A percentile compares a stretch with the other conserved stretches of the same genome.
These are phyloP conservation scores for Drosophila nr. perissopoda DNA, from an alignment of 2,888 invertebrate species.

Conservation along the genomic window DNA sequence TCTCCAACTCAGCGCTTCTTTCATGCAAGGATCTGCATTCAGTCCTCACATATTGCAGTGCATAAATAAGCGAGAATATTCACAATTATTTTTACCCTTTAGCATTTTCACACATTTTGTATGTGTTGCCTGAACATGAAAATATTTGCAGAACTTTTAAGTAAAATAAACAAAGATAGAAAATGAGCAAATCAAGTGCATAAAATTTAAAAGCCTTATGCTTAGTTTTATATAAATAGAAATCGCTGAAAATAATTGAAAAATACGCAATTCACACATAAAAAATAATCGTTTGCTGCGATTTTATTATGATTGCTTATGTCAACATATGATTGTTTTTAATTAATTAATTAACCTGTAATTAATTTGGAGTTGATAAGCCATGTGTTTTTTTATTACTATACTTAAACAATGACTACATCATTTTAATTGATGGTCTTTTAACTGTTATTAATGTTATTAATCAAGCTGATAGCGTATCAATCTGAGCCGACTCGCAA, in stretches of 20 bases:
- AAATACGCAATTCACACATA: neutral
- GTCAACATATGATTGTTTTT: conserved; percentile 42
- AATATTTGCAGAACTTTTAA: conserved; percentile 51
- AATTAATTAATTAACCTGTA: conserved; percentile 62
- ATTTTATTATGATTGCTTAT: conserved; percentile 8
- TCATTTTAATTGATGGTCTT: neutral
- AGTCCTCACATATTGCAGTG: neutral
- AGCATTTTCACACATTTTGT: conserved; percentile 51
- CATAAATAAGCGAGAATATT: conserved; percentile 41
- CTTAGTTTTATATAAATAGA: too few relatives aligned
- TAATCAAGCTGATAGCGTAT: conserved; percentile 10
- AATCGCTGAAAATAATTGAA: neutral
- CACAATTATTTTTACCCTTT: conserved; percentile 59
- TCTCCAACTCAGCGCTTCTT: too few relatives aligned
- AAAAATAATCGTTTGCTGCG: neutral
- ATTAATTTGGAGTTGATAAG: conserved; percentile 48
- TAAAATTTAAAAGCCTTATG: neutral
- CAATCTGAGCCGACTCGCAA: neutral
- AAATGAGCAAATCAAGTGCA: neutral
- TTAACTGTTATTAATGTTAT: conserved; percentile 11
- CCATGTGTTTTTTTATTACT: conserved; percentile 17
- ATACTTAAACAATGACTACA: conserved; percentile 12
- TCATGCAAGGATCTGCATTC: neutral
- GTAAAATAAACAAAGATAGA: conserved; percentile 17
- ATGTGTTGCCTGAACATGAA: neutral